phyloP scores from a whole-genome alignment of 2,113 vertebrate genomes.

The Oryzias celebensis region DNA sequence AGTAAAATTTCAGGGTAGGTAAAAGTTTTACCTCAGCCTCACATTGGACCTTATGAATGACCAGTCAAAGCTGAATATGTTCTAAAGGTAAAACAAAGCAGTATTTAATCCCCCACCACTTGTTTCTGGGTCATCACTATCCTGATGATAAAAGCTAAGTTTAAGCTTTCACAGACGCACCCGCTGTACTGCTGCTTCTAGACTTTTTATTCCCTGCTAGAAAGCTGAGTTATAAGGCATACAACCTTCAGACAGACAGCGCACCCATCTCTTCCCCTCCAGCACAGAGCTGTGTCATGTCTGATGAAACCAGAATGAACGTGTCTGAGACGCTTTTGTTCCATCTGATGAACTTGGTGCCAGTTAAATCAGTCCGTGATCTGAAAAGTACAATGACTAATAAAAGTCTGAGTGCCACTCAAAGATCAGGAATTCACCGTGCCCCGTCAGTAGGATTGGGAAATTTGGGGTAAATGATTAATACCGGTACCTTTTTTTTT shows the following conservation, averaged over 20 bases:
- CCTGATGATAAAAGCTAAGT: neutral
- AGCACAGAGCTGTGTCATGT: slow-evolving; percentile 27
- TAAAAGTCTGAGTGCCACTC: slow-evolving; percentile 33
- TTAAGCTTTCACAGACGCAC: slow-evolving; percentile 12
- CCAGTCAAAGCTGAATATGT: no score
- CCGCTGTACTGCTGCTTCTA: slow-evolving; percentile 7
- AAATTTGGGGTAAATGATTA: slow-evolving; percentile 31
- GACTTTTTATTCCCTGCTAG: slow-evolving; percentile 15
- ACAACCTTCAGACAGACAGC: slow-evolving; percentile 20
- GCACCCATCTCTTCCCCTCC: slow-evolving; percentile 13
- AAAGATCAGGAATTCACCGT: slow-evolving; percentile 40
- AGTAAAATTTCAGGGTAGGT: no score
- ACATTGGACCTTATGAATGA: no score
- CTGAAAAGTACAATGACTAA: slow-evolving; percentile 49
- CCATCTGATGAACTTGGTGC: slow-evolving; percentile 27
- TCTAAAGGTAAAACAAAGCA: no score
- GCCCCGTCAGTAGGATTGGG: slow-evolving; percentile 46
- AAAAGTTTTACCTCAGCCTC: no score
- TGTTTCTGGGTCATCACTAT: slow-evolving; percentile 4
- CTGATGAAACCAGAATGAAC: neutral
- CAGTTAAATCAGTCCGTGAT: slow-evolving; percentile 18
- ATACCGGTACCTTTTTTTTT: slow-evolving; percentile 1
- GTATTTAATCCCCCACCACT: no score
- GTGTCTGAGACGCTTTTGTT: slow-evolving; percentile 18
- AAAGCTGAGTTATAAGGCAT: slow-evolving; percentile 54